A percentile compares a stretch with the other conserved stretches of the same genome.
phyloP scores from a whole-genome alignment of 2,888 invertebrate genomes.

The Xanthorhoe designata region DNA sequence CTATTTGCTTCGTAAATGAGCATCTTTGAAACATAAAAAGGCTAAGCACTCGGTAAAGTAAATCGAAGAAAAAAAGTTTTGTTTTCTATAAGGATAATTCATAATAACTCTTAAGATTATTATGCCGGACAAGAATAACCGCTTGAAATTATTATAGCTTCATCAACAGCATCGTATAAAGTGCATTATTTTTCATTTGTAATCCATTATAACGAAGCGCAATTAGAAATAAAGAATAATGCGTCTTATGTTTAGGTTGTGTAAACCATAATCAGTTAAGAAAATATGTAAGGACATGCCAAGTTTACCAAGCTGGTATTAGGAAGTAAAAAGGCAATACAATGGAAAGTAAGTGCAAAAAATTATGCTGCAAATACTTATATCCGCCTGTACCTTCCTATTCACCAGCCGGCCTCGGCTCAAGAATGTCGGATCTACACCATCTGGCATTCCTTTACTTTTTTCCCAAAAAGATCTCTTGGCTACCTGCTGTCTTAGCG shows the following conservation, averaged over 20 bases:
- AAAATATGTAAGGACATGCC: neutral
- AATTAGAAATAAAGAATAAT: too few species aligned
- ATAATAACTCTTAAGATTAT: too few species aligned
- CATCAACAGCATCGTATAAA: too few species aligned
- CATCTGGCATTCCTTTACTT: constrained; percentile 81
- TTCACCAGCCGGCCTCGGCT: constrained; percentile 50
- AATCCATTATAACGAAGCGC: too few species aligned
- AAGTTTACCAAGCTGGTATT: neutral
- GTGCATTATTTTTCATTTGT: too few species aligned
- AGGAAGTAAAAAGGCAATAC: neutral
- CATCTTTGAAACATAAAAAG: neutral
- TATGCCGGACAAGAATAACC: too few species aligned
- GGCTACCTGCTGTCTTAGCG: constrained; percentile 74
- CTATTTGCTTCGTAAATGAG: neutral
- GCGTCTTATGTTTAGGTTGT: too few species aligned
- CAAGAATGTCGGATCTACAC: constrained; percentile 77
- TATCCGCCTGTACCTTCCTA: constrained; percentile 51
- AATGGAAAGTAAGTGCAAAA: constrained; percentile 20
- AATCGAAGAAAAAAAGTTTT: too few species aligned
- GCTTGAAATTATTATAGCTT: neutral
- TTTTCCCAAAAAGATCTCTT: constrained; percentile 63
- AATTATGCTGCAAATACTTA: constrained; percentile 28
- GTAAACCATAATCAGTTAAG: too few species aligned
- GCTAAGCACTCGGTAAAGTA: neutral
- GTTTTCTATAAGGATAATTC: too few species aligned